These are phyloP conservation scores for Sprattus sprattus DNA, from an alignment of 2,113 vertebrate genomes.

Conservation along the genomic window DNA sequence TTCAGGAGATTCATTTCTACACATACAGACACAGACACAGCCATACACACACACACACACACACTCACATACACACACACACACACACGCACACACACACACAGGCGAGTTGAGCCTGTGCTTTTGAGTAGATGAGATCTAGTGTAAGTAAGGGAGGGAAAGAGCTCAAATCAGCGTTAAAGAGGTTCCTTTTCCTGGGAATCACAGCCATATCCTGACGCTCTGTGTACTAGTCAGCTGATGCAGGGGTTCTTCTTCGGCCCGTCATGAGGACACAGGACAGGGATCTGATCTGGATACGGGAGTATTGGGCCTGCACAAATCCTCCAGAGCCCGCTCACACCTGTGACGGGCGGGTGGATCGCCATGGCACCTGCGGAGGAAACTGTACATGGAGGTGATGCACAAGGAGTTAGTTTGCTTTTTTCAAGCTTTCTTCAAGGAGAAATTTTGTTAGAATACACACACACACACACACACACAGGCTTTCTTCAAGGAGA, in stretches of 20 bases:
- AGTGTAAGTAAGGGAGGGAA: not conserved
- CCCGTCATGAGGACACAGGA: not conserved
- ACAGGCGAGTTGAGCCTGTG: not conserved
- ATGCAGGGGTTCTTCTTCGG: not conserved
- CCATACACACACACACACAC: not conserved
- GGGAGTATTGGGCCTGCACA: not conserved
- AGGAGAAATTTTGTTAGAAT: no score
- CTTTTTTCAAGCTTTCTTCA: not conserved
- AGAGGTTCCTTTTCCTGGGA: not conserved
- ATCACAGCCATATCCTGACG: slow-evolving; percentile 12
- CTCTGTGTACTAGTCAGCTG: not conserved
- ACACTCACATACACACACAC: not conserved
- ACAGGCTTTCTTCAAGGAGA: not conserved
- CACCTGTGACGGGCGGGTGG: not conserved
- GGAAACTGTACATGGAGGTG: not conserved
- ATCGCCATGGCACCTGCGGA: not conserved
- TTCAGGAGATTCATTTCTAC: slow-evolving; percentile 19
- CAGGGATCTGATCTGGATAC: not conserved
- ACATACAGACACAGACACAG: not conserved
- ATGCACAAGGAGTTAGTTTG: not conserved
- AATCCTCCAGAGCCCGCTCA: not conserved
- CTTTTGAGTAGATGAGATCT: not conserved
- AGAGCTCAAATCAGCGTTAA: not conserved
- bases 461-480: no score
- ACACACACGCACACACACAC: not conserved